Percentiles rank a stretch among this genome's conserved stretches.
Conservation (phyloP, 2,113 vertebrate genomes). For the Epinephelus cyanopodus region DNA sequence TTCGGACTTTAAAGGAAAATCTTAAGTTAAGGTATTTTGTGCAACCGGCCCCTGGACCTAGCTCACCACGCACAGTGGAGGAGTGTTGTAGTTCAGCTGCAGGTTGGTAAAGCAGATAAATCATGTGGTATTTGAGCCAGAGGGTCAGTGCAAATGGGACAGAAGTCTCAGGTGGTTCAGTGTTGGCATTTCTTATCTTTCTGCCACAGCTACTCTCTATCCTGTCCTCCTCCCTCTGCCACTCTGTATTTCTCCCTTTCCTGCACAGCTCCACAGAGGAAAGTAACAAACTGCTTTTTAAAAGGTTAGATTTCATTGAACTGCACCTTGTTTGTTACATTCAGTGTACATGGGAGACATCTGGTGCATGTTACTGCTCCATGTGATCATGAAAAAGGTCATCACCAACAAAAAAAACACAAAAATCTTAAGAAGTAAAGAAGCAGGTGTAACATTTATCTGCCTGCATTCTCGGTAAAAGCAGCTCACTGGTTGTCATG, state of each 20-base stretch:
- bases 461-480: background rate
- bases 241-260: background rate
- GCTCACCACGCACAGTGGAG: background rate
- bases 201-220: background rate
- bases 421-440: background rate
- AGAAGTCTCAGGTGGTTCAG: conserved; percentile 5
- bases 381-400: background rate
- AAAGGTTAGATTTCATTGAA: background rate
- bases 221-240: background rate
- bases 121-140: background rate
- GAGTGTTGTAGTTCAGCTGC: background rate
- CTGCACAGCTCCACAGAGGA: background rate
- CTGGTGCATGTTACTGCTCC: background rate
- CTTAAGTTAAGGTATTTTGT: no score
- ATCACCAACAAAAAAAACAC: background rate
- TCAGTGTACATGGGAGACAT: background rate
- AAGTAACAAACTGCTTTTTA: background rate
- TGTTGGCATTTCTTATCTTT: background rate
- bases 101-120: conserved; percentile 5
- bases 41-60: background rate
- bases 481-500: background rate
- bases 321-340: background rate
- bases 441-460: conserved; percentile 11
- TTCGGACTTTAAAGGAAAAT: no score
- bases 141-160: background rate